phyloP scores from a whole-genome alignment of 2,113 vertebrate genomes.

The Mixornis gularis region DNA sequence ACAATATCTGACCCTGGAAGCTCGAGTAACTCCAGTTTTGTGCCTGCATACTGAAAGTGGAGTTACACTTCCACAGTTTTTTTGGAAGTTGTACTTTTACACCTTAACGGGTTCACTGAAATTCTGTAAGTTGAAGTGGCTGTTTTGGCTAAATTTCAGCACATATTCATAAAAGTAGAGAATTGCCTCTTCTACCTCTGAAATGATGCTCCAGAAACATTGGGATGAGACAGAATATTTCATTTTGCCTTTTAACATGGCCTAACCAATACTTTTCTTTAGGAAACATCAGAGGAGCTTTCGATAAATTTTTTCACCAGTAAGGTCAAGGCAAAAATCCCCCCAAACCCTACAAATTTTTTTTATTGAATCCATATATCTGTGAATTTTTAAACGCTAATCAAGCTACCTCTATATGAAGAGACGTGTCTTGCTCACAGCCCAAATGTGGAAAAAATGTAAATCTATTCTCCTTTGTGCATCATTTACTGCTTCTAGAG shows the following conservation, averaged over 20 bases:
- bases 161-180: not conserved
- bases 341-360: not conserved
- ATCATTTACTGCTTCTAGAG: not conserved
- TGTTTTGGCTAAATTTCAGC: not conserved
- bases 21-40: not conserved
- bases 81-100: not conserved
- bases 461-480: not conserved
- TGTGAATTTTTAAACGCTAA: not conserved
- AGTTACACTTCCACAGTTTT: not conserved
- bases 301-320: not conserved
- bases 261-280: not conserved
- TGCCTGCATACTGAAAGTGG: not conserved
- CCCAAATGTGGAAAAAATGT: not conserved
- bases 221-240: not conserved
- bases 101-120: not conserved
- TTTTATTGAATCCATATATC: not conserved
- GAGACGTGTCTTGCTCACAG: not conserved
- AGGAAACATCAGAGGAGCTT: not conserved
- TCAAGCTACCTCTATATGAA: accelerated
- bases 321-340: not conserved
- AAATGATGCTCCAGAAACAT: not conserved
- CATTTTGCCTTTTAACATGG: not conserved
- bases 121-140: not conserved
- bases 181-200: not conserved
- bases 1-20: not conserved